Evolutionary conservation across 2,888 invertebrate species (phyloP), one percentile per base, ranked within the genome.

Genomic region (Morinoia aosen): DNA sequence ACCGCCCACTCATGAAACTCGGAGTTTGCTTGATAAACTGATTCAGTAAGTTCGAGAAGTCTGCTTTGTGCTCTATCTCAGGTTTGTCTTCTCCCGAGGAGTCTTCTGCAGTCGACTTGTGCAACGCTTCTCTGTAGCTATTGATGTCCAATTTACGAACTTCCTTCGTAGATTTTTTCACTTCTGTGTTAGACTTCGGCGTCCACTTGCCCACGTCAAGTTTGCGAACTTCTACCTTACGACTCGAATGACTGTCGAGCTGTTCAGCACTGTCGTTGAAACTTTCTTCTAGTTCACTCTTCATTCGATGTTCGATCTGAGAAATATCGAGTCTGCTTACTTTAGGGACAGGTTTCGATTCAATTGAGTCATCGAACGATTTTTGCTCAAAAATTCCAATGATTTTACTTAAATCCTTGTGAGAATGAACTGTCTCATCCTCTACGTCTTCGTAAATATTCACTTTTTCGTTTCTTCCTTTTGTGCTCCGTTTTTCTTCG

Each of bases 261-360:
- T 25, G 11, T 12, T 58, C 93, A 57, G 57, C n/a, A 57, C 57
- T 57, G 25, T 93, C 57, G 93, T n/a, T 93, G 57, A 12, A 93
- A 76, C 76, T 76, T n/a, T 93, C 93, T 57, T 93, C 57, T 57
- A 16, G 10, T 12, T 93, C 93, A 57, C 12, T n/a, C 19, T 93
- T 48, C 56, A 93, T 93, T 33, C 48, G 56, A n/a, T 56, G 48
- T 19, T 93, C n/a, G 3, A 93, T 93, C 0, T 93, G 93, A 93
- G 93, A 93, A 25, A 93, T 93, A 33, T 93, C 93, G 57, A 93
- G 57, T 93, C 48, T n/a, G 57, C 58, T 93, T 8, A 93, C 93
- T 90, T 14, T 90, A 14, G 48, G 0, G 5, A 93, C 58, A 14
- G 56, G 93, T 33, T 16, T 93, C 16, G 56, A 33, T 58, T 93